Evolutionary conservation across 2,797 vertebrate species (phyloP).

Genomic region (Erpetoichthys calabaricus): DNA sequence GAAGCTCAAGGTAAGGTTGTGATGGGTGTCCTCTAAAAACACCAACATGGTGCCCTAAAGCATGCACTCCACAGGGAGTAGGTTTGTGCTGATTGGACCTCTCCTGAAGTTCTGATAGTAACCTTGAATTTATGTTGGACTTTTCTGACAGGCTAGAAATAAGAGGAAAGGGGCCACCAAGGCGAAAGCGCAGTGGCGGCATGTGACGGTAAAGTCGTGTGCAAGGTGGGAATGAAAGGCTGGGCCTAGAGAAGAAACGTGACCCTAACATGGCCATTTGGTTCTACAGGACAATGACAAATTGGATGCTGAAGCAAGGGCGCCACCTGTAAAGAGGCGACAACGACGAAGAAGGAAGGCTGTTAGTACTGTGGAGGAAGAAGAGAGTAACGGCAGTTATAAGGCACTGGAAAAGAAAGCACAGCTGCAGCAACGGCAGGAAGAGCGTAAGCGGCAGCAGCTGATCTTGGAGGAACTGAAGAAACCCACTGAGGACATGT

Average conservation of each 20-base stretch:
- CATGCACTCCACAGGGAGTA: no score
- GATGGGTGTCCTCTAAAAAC: not conserved
- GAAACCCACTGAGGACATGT: constrained; percentile 93
- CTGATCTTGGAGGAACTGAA: constrained; percentile 84
- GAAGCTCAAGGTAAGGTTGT: constrained; percentile 63
- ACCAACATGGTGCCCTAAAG: not conserved
- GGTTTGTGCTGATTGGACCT: no score
- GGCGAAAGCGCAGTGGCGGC: not conserved
- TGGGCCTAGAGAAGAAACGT: no score
- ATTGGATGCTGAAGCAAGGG: no score
- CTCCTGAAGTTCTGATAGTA: no score
- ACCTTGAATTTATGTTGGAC: no score
- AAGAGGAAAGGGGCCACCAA: constrained; percentile 23
- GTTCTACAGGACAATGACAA: no score
- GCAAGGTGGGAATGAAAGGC: no score
- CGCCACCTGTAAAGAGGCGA: constrained; percentile 35
- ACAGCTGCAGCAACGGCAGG: constrained; percentile 65
- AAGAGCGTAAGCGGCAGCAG: constrained; percentile 80
- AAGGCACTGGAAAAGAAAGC: constrained; percentile 59
- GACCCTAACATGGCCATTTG: no score
- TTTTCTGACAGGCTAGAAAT: constrained; percentile 24
- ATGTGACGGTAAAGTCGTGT: no score
- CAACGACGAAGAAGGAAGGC: constrained; percentile 43
- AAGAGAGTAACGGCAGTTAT: constrained; percentile 25
- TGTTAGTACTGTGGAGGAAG: constrained; percentile 21